These are phyloP conservation scores for Xyrichtys novacula DNA, from an alignment of 2,797 vertebrate genomes.

Conservation along the genomic window DNA sequence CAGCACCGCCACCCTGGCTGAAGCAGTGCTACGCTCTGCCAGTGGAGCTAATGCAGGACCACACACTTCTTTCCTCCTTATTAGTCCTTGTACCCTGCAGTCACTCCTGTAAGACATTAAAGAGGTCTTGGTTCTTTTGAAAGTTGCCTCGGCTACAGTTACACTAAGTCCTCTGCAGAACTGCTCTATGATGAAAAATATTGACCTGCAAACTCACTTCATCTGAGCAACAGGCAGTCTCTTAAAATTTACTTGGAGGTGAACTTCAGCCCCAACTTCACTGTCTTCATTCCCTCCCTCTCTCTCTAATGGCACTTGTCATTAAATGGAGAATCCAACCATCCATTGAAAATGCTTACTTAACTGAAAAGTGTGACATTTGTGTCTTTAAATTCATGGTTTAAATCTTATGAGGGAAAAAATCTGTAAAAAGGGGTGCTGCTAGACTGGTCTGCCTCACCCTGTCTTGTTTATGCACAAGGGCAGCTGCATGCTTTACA, in stretches of 20 bases:
- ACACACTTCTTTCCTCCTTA: conserved; percentile 58
- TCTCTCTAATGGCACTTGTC: too few species aligned
- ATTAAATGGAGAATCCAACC: too few species aligned
- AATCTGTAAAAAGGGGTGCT: too few species aligned
- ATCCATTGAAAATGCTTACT: too few species aligned
- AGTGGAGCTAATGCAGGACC: conserved; percentile 53
- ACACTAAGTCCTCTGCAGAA: neutral
- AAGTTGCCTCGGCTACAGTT: conserved; percentile 41
- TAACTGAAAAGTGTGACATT: too few species aligned
- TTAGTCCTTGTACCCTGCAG: conserved; percentile 35
- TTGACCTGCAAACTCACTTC: conserved; percentile 12
- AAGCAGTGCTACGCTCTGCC: conserved; percentile 49
- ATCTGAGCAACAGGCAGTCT: conserved; percentile 7
- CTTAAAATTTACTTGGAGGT: neutral
- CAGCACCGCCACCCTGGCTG: conserved; percentile 8
- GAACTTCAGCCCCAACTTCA: neutral
- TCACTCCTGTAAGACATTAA: conserved; percentile 48
- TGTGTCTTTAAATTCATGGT: too few species aligned
- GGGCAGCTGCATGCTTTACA: too few species aligned
- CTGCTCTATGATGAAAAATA: neutral
- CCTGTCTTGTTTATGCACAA: too few species aligned
- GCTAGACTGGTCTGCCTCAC: too few species aligned
- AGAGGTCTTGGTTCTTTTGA: conserved; percentile 12
- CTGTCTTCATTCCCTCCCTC: too few species aligned
- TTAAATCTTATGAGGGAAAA: too few species aligned